A percentile compares a stretch with the other conserved stretches of the same genome.
Conservation (phyloP, 2,888 invertebrate genomes). For the Andrena hattorfiana region DNA sequence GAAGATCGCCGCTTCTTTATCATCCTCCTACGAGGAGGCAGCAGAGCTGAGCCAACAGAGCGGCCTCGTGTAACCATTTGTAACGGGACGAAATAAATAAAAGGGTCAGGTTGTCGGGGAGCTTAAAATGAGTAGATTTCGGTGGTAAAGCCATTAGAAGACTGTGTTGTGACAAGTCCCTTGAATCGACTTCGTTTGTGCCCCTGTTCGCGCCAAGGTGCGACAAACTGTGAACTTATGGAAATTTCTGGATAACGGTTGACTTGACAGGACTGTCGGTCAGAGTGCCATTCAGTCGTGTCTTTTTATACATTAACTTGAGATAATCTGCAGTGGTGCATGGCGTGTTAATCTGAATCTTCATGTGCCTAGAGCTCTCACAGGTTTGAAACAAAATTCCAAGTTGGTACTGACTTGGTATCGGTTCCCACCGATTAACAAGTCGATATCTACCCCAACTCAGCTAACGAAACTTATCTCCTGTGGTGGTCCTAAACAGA, state of each 20-base stretch:
- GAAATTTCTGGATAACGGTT: too few relatives aligned
- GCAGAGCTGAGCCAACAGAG: constrained; percentile 13
- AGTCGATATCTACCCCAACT: too few relatives aligned
- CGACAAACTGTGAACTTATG: not conserved
- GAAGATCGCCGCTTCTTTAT: constrained; percentile 49
- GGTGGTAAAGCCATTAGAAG: constrained; percentile 75
- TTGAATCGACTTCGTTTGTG: constrained; percentile 58
- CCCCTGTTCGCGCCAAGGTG: not conserved
- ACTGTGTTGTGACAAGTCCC: constrained; percentile 73
- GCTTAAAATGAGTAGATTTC: constrained; percentile 61
- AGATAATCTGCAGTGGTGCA: too few relatives aligned
- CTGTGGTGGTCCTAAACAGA: not conserved
- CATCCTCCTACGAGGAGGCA: constrained; percentile 39
- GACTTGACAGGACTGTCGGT: too few relatives aligned
- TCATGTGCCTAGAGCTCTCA: too few relatives aligned
- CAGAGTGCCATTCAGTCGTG: too few relatives aligned
- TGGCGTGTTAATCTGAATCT: too few relatives aligned
- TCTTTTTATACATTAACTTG: too few relatives aligned
- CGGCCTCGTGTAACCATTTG: constrained; percentile 64
- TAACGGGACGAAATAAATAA: constrained; percentile 50
- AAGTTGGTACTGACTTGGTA: too few relatives aligned
- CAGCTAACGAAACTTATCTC: too few relatives aligned
- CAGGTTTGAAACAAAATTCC: too few relatives aligned
- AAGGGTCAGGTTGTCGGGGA: constrained; percentile 22
- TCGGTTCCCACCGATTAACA: too few relatives aligned